Evolutionary conservation across 2,888 invertebrate genomes (phyloP).

Genomic region (Reticulitermes lucifugus): DNA sequence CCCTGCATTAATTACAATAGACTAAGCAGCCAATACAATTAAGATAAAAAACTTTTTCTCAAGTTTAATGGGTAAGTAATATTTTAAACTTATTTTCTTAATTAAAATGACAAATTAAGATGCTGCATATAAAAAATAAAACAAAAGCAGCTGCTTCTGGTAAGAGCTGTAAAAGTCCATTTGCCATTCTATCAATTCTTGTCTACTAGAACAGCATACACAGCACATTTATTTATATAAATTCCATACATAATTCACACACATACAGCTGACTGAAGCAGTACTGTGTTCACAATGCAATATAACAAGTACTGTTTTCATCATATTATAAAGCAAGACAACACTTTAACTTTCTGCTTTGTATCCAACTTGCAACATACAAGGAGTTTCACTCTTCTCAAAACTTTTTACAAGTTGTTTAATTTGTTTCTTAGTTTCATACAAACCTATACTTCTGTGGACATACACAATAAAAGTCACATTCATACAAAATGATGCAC

Average conservation of each 20-base stretch:
- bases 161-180: not conserved
- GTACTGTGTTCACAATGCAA: not conserved
- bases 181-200: not conserved
- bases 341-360: too few species aligned
- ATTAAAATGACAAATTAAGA: not conserved
- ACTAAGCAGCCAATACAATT: not conserved
- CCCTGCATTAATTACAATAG: slow-evolving; percentile 20
- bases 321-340: not conserved
- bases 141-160: not conserved
- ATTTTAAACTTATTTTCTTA: too few species aligned
- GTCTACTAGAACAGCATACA: not conserved
- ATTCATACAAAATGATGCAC: too few species aligned
- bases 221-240: not conserved
- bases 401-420: too few species aligned
- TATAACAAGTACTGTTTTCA: not conserved
- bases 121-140: slow-evolving; percentile 17
- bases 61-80: too few species aligned
- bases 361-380: too few species aligned
- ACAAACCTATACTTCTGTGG: too few species aligned
- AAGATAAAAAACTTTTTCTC: too few species aligned
- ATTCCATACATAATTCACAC: slow-evolving; percentile 6
- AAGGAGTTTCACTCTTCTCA: too few species aligned
- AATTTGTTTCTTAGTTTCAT: too few species aligned
- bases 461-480: too few species aligned
- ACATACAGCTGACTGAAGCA: not conserved